Conservation (phyloP, 2,888 invertebrate species). For the Nowickia ferox region DNA sequence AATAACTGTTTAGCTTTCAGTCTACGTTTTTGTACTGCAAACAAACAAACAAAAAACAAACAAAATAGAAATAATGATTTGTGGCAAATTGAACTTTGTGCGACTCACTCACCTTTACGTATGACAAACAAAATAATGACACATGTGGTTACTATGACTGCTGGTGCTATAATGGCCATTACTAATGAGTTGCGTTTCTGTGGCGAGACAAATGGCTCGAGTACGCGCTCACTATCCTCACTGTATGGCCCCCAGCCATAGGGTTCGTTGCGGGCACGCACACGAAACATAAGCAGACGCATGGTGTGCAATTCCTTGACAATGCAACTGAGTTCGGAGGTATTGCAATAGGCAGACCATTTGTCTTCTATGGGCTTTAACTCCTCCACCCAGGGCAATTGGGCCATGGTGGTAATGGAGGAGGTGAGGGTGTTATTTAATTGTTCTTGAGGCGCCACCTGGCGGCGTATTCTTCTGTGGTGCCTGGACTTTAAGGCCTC, state of each 20-base stretch:
- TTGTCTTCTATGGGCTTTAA: slow-evolving; percentile 84
- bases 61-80: background rate
- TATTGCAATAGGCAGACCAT: slow-evolving; percentile 89
- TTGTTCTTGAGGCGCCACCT: slow-evolving; percentile 57
- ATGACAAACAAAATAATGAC: slow-evolving; percentile 78
- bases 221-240: slow-evolving; percentile 85
- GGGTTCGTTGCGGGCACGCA: slow-evolving; percentile 88
- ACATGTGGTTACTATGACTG: slow-evolving; percentile 82
- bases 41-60: slow-evolving; percentile 69
- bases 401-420: slow-evolving; percentile 72
- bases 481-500: slow-evolving; percentile 86
- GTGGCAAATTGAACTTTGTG: background rate
- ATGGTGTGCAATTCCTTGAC: slow-evolving; percentile 86
- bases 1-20: slow-evolving; percentile 88
- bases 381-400: slow-evolving; percentile 85
- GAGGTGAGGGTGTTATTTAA: background rate
- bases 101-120: slow-evolving; percentile 77
- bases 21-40: slow-evolving; percentile 86
- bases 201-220: slow-evolving; percentile 80
- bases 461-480: slow-evolving; percentile 73
- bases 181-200: slow-evolving; percentile 84
- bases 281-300: slow-evolving; percentile 88
- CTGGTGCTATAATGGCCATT: slow-evolving; percentile 87
- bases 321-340: slow-evolving; percentile 92
- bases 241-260: slow-evolving; percentile 94